These are phyloP conservation scores for Drosophila incognita DNA, from an alignment of 2,888 invertebrate genomes.

Conservation along the genomic window DNA sequence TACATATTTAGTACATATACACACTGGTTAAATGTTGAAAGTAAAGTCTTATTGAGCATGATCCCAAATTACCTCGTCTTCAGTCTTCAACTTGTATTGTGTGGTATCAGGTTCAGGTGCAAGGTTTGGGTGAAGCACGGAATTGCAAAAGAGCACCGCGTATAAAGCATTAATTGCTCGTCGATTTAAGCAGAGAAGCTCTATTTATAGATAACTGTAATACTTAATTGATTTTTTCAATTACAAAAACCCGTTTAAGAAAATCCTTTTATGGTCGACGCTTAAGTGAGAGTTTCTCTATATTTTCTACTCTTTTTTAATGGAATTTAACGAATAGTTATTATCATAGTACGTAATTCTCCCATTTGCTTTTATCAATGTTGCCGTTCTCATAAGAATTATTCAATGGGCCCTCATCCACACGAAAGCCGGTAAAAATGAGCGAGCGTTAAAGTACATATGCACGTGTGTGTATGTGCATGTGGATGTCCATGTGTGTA, in stretches of 20 bases:
- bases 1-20: not conserved
- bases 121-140: not conserved
- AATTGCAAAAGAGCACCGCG: not conserved
- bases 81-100: not conserved
- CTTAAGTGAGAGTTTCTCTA: not conserved
- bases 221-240: not conserved
- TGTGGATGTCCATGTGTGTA: not conserved
- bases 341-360: conserved; percentile 14
- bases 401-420: conserved; percentile 58
- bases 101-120: not conserved
- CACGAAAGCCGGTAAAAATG: conserved; percentile 43
- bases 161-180: not conserved
- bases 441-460: not conserved
- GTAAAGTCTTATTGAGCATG: not conserved
- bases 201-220: not conserved
- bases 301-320: not conserved
- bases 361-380: conserved; percentile 46
- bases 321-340: conserved; percentile 2
- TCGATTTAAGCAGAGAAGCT: not conserved
- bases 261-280: not conserved
- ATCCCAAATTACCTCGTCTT: not conserved
- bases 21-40: not conserved
- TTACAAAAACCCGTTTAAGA: not conserved
- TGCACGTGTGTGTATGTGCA: not conserved
- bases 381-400: conserved; percentile 22